Base-by-base conservation (phyloP, 1,140 invertebrate species). In the Patella vulgata region DNA sequence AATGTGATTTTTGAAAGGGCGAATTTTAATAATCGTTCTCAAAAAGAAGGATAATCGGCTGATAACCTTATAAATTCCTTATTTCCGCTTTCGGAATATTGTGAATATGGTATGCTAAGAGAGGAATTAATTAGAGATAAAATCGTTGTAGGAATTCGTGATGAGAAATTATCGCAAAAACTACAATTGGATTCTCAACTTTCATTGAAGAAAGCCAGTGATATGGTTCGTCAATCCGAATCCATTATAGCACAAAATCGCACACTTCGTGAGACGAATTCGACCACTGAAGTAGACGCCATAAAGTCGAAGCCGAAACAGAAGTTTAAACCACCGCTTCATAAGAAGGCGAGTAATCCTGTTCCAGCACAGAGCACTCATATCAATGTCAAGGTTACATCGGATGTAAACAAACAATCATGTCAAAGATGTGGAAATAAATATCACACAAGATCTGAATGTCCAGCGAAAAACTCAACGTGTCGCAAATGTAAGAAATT, bases 11-110 rank as follows among this genome's bases (percentile, higher is more conserved):
- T 78, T 52, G 78, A 82, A 57, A 52, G 78, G 40, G 70, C 71
- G 25, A 71, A 75, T 44, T 85, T 84, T 57, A 80, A 83, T 56
- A 61, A 68, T n/a, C 52, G 78, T 66, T 57, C 48, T 27, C 81
- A 85, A 65, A 25, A 59, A 47, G 51, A 58, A 19, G 70, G 65
- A 21, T 81, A 85, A 55, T 25, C 69, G 27, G 72, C 80, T 0
- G 81, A 84, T 59, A 60, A 64, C n/a, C 84, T 81, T 66, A 76
- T 84, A 21, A 82, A 78, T 14, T 53, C 68, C 11, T 58, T 84
- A 28, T 77, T 83, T 60, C 58, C 63, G 2, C 48, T 82, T 21
- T 74, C 75, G 21, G 74, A 81, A 46, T 55, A 74, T 40, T 84
- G 83, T 61, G 71, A 81, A 0, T 85, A 77, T 65, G 75, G 71